Evolutionary conservation across 2,797 vertebrate species (phyloP).

Genomic region (Brotula barbata): DNA sequence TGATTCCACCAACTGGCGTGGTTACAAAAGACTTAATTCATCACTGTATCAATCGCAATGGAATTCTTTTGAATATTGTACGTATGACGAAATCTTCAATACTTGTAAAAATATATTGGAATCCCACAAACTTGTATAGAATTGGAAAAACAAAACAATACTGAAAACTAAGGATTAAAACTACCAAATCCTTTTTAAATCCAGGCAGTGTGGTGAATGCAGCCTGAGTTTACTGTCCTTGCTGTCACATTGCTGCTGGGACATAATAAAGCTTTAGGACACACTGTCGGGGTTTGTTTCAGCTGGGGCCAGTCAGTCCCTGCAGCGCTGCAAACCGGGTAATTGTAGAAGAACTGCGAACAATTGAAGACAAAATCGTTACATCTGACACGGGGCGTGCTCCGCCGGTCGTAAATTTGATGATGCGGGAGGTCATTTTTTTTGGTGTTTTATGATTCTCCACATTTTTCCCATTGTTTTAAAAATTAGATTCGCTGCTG

Average conservation of each 20-base stretch:
- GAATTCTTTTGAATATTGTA: no score
- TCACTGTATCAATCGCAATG: no score
- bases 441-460: not conserved
- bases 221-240: conserved; percentile 63
- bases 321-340: conserved; percentile 25
- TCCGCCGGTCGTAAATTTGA: conserved; percentile 1
- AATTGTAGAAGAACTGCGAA: conserved; percentile 42
- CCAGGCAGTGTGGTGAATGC: not conserved
- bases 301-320: conserved; percentile 6
- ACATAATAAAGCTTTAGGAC: conserved; percentile 66
- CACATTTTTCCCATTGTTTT: not conserved
- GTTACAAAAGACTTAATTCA: no score
- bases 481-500: conserved; percentile 2
- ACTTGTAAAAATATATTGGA: no score
- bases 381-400: conserved; percentile 15
- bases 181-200: no score
- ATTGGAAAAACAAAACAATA: no score
- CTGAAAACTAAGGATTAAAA: no score
- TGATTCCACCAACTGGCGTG: no score
- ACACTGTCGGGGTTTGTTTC: conserved; percentile 27
- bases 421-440: not conserved
- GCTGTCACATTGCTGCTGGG: conserved; percentile 66
- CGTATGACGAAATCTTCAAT: no score
- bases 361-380: conserved; percentile 45
- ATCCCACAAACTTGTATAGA: no score